phyloP scores from a whole-genome alignment of 2,888 invertebrate genomes.

The Cheilosia scutellata region DNA sequence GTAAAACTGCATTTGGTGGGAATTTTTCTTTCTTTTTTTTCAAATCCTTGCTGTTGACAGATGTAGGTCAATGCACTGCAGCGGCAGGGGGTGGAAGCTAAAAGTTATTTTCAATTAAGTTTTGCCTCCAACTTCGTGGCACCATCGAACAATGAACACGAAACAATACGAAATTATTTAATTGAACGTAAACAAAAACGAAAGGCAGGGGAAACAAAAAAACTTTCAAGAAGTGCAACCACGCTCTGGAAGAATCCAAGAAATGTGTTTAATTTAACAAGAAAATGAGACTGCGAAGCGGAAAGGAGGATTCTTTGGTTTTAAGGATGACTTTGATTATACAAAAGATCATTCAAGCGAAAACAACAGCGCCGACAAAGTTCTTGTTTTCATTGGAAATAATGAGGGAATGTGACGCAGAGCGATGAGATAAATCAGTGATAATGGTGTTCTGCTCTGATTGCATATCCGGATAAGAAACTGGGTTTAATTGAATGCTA shows the following conservation, averaged over 20 bases:
- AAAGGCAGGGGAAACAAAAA: neutral
- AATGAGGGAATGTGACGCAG: neutral
- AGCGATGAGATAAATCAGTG: too few relatives aligned
- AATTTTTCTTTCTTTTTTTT: neutral
- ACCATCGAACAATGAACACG: conserved; percentile 33
- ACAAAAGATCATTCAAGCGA: conserved; percentile 63
- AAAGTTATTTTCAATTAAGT: conserved; percentile 40
- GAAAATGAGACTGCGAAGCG: conserved; percentile 18
- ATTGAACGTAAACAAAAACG: conserved; percentile 59
- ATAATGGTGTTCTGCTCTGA: too few relatives aligned
- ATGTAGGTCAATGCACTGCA: conserved; percentile 56
- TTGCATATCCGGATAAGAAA: too few relatives aligned
- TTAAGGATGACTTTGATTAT: conserved; percentile 33
- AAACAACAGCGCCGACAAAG: conserved; percentile 29
- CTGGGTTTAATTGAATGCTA: too few relatives aligned
- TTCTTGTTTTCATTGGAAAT: conserved; percentile 3
- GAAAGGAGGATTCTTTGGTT: conserved; percentile 21
- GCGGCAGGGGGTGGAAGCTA: neutral
- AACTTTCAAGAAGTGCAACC: conserved; percentile 20
- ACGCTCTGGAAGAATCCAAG: conserved; percentile 61
- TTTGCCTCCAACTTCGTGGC: conserved; percentile 18
- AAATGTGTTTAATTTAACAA: conserved; percentile 72
- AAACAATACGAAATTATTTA: conserved; percentile 68
- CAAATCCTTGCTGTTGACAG: conserved; percentile 14
- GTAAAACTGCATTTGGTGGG: conserved; percentile 24